Percentiles rank a stretch among this genome's conserved stretches.
Conservation (phyloP, 2,888 invertebrate genomes). For the Apodemia mormo region DNA sequence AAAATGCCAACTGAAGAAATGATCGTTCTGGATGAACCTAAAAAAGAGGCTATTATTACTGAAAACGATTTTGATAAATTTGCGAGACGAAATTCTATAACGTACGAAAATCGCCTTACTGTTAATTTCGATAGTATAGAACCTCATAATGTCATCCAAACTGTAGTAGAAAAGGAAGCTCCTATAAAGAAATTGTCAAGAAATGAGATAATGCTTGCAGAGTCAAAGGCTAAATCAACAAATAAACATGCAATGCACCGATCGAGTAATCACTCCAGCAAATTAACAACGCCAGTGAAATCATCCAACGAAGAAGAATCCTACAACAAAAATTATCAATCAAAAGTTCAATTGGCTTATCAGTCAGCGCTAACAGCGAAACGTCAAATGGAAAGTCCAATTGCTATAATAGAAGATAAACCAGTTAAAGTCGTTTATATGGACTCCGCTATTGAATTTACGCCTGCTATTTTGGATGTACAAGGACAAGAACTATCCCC, state of each 20-base stretch:
- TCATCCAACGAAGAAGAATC: constrained; percentile 47
- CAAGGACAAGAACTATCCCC: constrained; percentile 67
- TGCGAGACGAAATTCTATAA: constrained; percentile 68
- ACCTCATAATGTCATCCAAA: constrained; percentile 58
- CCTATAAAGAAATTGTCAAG: constrained; percentile 52
- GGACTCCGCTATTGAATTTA: constrained; percentile 56
- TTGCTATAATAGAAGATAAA: constrained; percentile 72
- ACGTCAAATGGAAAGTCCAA: constrained; percentile 59
- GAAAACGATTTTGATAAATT: constrained; percentile 78
- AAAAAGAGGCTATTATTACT: constrained; percentile 64
- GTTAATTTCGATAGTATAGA: constrained; percentile 63
- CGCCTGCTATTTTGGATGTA: constrained; percentile 56
- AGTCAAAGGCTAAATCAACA: constrained; percentile 54
- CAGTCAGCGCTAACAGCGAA: constrained; percentile 67
- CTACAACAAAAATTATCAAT: constrained; percentile 59
- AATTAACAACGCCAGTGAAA: constrained; percentile 46
- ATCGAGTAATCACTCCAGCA: constrained; percentile 44
- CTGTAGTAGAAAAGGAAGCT: constrained; percentile 57
- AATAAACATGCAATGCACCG: constrained; percentile 48
- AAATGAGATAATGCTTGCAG: constrained; percentile 50
- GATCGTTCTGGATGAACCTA: constrained; percentile 41
- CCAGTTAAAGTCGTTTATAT: constrained; percentile 73
- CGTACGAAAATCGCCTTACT: constrained; percentile 66
- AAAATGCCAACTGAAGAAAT: constrained; percentile 57
- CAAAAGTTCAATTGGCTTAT: constrained; percentile 70